Evolutionary conservation across 1,140 invertebrate genomes (phyloP), one percentile per base, ranked within the genome.

Genomic region (Semibalanus balanoides): DNA sequence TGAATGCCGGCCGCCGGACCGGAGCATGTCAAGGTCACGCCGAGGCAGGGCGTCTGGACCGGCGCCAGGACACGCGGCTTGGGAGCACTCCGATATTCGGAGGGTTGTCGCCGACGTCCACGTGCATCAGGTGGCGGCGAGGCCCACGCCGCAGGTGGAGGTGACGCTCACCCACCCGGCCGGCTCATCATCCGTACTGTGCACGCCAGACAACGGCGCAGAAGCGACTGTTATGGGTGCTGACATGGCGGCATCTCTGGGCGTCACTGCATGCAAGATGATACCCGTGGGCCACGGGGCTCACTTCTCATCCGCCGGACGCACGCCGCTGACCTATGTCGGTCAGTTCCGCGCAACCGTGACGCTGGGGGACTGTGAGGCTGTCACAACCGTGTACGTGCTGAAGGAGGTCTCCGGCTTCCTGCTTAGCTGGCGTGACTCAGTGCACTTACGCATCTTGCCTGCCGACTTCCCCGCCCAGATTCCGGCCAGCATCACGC

Each of bases 171-270:
- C n/a, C 27, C 73, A 77, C 30, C 76, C 73, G 9, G 69, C 64
- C 7, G 70, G 76, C 1, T 27, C 28, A 0, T 0, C 72, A 9
- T 0, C 76, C 35, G 70, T 76, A 0, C 5, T 11, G 0, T 30
- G 76, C 72, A 72, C 72, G 14, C 76, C 76, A 5, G 76, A 76
- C 43, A 74, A 72, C 28, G 76, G 72, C 5, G 30, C 76, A 22
- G 76, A 76, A 27, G 31, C 72, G 0, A 74, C 71, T n/a, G 76
- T 76, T 0, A 75, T 77, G 31, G 73, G 73, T 25, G 9, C 9
- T n/a, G 28, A 76, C 14, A 40, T 74, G 28, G 72, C 30, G 29
- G 17, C 29, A 25, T 76, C 73, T 30, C 29, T 77, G 29, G 43
- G 76, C 40, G 51, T 74, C 27, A 31, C 5, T 29, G 17, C 70